Base-by-base conservation (phyloP, 2,888 invertebrate genomes). In the Eristalis tenax region DNA sequence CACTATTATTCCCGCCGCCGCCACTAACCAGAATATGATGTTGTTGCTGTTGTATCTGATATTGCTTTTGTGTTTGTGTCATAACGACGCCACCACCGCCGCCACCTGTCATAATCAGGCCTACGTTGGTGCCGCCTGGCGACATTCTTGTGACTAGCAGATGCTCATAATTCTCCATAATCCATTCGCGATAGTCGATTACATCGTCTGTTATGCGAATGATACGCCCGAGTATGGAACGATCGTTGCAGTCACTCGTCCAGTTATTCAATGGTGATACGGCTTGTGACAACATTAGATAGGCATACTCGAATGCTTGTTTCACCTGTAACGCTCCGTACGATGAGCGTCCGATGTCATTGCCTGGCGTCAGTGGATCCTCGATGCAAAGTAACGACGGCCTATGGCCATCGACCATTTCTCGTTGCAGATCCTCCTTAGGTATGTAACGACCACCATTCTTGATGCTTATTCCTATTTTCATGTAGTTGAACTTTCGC, bases 301-400 rank as follows among this genome's bases (percentile, higher is more conserved):
- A 99, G 84, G 99, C 99, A 94, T 98, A 98, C 94, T 98, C 98
- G 94, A 99, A 99, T 85, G 99, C 98, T 94, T 97, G 96, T 92
- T 97, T 97, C 22, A 97, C 97, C 93, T 94, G 93, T 56, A 94
- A 89, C 57, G 93, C 93, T 18, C 93, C 99, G 93, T 99, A 99
- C 91, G 99, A 99, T 92, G 98, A 98, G 90, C 99, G 96, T 10
- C 99, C 99, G 92, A 99, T 99, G 93, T 99, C 99, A 93, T 99
- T 99, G 89, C 97, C 98, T 18, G 98, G 96, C 88, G 98, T 97
- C 61, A 99, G 94, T 26, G 99, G 99, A 94, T 99, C 99, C 94
- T 99, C 99, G 90, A 99, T 99, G 92, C 99, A 99, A 89, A 99
- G 94, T 91, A 99, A 94, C 88, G 99, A 98, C 26, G 98, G 98